These are phyloP conservation scores for Venusia cambrica DNA, from an alignment of 2,888 invertebrate species.

Conservation along the genomic window DNA sequence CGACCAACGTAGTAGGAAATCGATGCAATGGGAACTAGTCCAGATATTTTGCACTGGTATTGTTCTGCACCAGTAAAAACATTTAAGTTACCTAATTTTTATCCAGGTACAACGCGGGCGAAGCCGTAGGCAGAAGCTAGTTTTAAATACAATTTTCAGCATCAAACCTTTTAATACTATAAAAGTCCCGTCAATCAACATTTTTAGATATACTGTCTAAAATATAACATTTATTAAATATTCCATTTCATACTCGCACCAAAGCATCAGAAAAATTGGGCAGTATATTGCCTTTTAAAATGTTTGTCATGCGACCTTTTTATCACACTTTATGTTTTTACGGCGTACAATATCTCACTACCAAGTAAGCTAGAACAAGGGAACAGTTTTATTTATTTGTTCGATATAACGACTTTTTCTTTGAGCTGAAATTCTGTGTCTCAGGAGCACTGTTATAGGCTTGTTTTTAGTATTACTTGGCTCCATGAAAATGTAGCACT, in stretches of 20 bases:
- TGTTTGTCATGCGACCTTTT: constrained; percentile 49
- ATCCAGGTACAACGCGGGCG: too few relatives aligned
- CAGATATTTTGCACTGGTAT: too few relatives aligned
- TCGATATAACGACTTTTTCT: constrained; percentile 16
- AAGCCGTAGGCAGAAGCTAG: too few relatives aligned
- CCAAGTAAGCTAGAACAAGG: constrained; percentile 16
- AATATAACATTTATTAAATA: too few relatives aligned
- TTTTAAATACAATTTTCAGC: too few relatives aligned
- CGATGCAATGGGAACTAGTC: too few relatives aligned
- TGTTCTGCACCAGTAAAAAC: too few relatives aligned
- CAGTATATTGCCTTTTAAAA: constrained; percentile 53
- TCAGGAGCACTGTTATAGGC: constrained; percentile 3
- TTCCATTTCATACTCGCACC: constrained; percentile 1
- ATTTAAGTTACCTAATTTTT: too few relatives aligned
- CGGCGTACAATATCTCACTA: constrained; percentile 21
- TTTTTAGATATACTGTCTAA: too few relatives aligned
- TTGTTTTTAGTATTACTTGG: constrained; percentile 1
- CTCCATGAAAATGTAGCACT: constrained; percentile 3
- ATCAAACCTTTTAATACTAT: too few relatives aligned
- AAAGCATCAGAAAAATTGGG: constrained; percentile 4
- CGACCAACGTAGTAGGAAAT: too few relatives aligned
- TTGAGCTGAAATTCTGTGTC: constrained; percentile 14
- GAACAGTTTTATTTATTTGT: constrained; percentile 24
- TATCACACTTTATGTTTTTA: constrained; percentile 38
- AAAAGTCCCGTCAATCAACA: too few relatives aligned